Conservation (phyloP, 2,113 vertebrate genomes). For the Oxyura jamaicensis region DNA sequence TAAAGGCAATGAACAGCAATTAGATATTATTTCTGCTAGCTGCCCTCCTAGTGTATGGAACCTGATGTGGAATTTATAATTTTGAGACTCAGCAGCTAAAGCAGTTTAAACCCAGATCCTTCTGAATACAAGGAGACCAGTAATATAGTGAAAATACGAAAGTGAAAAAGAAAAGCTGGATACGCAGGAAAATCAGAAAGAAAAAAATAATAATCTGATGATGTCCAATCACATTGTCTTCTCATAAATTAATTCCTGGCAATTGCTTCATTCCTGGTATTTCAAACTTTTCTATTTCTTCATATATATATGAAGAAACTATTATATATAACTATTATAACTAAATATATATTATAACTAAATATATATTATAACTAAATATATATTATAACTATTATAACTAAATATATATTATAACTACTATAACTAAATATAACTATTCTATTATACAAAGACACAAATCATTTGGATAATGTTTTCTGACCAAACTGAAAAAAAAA, state of each 20-base stretch:
- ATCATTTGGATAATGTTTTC: not conserved
- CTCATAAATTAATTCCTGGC: not conserved
- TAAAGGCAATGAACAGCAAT: not conserved
- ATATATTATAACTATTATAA: no score
- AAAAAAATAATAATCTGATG: not conserved
- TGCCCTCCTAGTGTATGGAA: not conserved
- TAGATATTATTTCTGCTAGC: not conserved
- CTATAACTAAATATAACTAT: no score
- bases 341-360: no score
- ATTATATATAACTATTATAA: no score
- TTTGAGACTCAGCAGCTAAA: not conserved
- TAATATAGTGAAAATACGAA: not conserved
- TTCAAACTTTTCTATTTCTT: not conserved
- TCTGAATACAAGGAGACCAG: not conserved
- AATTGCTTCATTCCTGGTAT: not conserved
- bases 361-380: no score
- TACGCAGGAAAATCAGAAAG: not conserved
- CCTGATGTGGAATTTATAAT: not conserved
- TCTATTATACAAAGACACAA: not conserved
- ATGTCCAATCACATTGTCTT: not conserved
- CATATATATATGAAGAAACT: no score
- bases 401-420: no score
- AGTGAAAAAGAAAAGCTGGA: not conserved
- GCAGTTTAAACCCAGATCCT: not conserved
- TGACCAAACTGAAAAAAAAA: not conserved